Evolutionary conservation across 2,113 vertebrate species (phyloP).

Genomic region (Urocynchramus pylzowi): DNA sequence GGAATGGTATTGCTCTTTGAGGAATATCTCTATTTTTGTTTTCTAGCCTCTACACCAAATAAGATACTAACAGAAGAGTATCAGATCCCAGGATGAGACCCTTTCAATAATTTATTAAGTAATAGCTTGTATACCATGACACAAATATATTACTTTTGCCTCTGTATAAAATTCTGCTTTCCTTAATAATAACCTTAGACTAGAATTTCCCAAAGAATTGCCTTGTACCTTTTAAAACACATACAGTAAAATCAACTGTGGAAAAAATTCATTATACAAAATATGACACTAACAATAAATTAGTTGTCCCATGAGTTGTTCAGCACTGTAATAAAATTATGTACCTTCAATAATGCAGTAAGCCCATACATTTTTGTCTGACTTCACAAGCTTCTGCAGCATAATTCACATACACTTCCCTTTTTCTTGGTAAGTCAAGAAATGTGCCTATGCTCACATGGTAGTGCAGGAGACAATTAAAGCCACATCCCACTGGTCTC

Average conservation of each 20-base stretch:
- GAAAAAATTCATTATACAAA: not conserved
- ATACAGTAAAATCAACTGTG: not conserved
- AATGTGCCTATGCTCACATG: not conserved
- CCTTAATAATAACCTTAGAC: not conserved
- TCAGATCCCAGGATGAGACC: not conserved
- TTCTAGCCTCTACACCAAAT: not conserved
- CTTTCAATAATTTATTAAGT: not conserved
- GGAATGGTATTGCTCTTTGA: not conserved
- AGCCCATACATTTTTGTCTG: not conserved
- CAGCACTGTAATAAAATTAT: slow-evolving; percentile 12
- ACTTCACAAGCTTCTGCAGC: not conserved
- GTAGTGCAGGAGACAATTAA: not conserved
- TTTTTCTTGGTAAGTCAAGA: not conserved
- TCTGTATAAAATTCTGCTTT: not conserved
- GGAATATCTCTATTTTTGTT: not conserved
- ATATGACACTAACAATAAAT: not conserved
- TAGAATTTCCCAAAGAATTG: not conserved
- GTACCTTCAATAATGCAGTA: slow-evolving; percentile 22
- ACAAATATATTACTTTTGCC: not conserved
- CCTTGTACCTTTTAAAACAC: not conserved
- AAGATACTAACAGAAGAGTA: not conserved
- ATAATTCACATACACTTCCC: not conserved
- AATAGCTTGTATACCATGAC: not conserved
- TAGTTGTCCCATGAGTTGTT: not conserved
- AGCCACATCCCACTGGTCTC: not conserved